These are phyloP conservation scores for Bembecia ichneumoniformis DNA, from an alignment of 2,888 invertebrate genomes.

Conservation along the genomic window DNA sequence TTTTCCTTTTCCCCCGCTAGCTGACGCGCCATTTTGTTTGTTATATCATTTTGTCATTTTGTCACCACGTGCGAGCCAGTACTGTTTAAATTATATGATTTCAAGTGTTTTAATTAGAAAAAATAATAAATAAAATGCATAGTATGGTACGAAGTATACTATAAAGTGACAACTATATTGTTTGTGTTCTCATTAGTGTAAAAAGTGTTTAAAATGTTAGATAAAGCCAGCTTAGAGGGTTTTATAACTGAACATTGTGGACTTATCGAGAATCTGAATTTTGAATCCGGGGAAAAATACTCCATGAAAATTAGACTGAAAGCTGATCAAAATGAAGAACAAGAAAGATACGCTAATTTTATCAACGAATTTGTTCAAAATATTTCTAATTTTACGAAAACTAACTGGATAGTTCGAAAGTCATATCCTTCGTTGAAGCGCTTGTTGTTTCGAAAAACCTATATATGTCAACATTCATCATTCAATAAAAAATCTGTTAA, in stretches of 20 bases:
- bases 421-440: neutral
- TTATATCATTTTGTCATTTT: constrained; percentile 1
- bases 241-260: constrained; percentile 8
- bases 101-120: constrained; percentile 4
- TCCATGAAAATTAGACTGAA: constrained; percentile 1
- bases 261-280: constrained; percentile 8
- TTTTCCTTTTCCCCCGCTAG: constrained; percentile 1
- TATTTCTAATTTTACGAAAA: constrained; percentile 1
- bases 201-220: constrained; percentile 5
- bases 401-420: constrained; percentile 3
- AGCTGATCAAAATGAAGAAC: constrained; percentile 4
- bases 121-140: constrained; percentile 4
- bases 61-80: constrained; percentile 2
- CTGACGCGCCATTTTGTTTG: constrained; percentile 3
- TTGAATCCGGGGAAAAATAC: constrained; percentile 7
- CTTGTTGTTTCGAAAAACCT: constrained; percentile 1
- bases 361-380: constrained; percentile 1
- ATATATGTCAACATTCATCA: neutral
- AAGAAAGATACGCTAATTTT: constrained; percentile 4
- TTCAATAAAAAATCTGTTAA: too few relatives aligned
- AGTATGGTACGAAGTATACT: constrained; percentile 5
- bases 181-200: constrained; percentile 5
- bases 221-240: constrained; percentile 8
- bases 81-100: neutral
- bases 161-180: constrained; percentile 6